Percentiles rank a stretch among this genome's conserved stretches.
These are phyloP conservation scores for Zaprionus taronus DNA, from an alignment of 1,140 invertebrate genomes.

Conservation along the genomic window DNA sequence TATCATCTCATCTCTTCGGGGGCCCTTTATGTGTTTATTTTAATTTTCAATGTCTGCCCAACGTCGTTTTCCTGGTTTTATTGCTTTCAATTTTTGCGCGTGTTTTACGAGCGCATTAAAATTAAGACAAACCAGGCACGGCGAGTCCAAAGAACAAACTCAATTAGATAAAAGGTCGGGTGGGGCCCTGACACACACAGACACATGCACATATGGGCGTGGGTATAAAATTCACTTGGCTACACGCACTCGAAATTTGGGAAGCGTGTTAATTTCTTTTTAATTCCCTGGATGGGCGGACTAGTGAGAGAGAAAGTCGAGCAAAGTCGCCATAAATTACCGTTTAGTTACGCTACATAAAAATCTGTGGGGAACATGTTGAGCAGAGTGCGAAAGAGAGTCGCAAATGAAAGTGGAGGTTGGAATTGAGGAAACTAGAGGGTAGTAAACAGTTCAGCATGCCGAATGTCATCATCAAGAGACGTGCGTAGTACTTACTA, in stretches of 20 bases:
- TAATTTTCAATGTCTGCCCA: constrained; percentile 73
- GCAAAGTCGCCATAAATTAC: constrained; percentile 67
- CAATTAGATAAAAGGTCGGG: constrained; percentile 68
- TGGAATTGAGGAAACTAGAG: background rate
- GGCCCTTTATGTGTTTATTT: constrained; percentile 74
- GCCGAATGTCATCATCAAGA: background rate
- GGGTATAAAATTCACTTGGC: constrained; percentile 5
- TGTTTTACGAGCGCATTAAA: constrained; percentile 78
- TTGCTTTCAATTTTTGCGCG: constrained; percentile 75
- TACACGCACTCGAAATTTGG: constrained; percentile 40
- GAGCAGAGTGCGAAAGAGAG: background rate
- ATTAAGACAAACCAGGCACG: constrained; percentile 62
- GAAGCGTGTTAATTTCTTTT: constrained; percentile 80
- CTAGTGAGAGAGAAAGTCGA: constrained; percentile 49
- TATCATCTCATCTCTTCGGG: constrained; percentile 21
- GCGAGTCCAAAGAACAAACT: constrained; percentile 53
- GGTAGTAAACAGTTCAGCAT: background rate
- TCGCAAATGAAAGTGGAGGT: background rate
- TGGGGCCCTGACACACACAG: constrained; percentile 48
- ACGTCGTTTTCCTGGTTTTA: constrained; percentile 52
- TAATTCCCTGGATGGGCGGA: constrained; percentile 57
- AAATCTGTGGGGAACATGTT: constrained; percentile 66
- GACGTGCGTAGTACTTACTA: background rate
- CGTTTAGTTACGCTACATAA: constrained; percentile 79
- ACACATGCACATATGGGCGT: background rate